phyloP scores from a whole-genome alignment of 2,888 invertebrate genomes.

The Andrena flavipes region DNA sequence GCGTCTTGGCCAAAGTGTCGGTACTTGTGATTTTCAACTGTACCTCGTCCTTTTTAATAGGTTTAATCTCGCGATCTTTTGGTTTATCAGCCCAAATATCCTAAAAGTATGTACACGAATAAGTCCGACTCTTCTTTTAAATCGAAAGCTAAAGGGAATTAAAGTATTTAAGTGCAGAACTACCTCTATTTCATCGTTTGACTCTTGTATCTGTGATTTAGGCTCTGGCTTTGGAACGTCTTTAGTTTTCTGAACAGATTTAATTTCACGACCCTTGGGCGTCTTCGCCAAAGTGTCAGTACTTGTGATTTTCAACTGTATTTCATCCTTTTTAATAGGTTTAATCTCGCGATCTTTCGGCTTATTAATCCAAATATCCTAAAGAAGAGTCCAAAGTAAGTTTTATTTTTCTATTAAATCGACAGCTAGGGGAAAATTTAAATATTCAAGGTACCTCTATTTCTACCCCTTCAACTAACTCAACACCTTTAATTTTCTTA shows the following conservation, averaged over 20 bases:
- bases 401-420: neutral
- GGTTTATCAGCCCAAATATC: constrained; percentile 59
- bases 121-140: neutral
- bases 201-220: neutral
- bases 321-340: neutral
- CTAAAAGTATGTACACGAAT: constrained; percentile 37
- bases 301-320: constrained; percentile 38
- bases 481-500: neutral
- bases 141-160: neutral
- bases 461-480: no score
- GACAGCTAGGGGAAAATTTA: neutral
- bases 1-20: no score
- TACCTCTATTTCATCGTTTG: constrained; percentile 34
- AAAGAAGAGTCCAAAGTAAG: no score
- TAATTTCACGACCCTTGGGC: neutral
- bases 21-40: neutral
- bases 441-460: neutral
- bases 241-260: neutral
- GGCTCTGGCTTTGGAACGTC: neutral
- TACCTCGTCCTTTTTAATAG: constrained; percentile 48
- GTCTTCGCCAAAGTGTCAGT: neutral
- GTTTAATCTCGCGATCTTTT: constrained; percentile 41
- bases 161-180: neutral
- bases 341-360: neutral
- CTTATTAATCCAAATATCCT: neutral